Conservation (phyloP, 2,113 vertebrate genomes). For the Melanotaenia duboulayi region DNA sequence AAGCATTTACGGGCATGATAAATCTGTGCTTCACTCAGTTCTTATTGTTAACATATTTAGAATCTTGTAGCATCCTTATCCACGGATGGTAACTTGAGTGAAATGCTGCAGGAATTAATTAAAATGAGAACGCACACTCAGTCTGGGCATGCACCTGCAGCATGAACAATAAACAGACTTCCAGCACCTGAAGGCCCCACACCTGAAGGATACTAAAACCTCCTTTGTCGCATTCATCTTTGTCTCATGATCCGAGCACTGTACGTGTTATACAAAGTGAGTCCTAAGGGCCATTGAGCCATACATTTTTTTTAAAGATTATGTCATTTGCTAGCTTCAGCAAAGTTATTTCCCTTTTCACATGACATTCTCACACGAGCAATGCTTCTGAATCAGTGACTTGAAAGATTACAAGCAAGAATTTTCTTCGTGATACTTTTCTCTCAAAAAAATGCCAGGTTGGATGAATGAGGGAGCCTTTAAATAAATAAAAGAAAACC, state of each 20-base stretch:
- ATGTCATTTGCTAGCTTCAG: neutral
- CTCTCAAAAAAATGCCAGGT: neutral
- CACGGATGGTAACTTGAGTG: conserved; percentile 57
- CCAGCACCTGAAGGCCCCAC: neutral
- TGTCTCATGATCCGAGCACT: neutral
- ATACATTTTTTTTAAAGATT: neutral
- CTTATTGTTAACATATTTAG: conserved; percentile 13
- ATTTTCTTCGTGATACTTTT: neutral
- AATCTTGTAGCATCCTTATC: conserved; percentile 36
- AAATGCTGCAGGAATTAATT: conserved; percentile 50
- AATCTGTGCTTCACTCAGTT: conserved; percentile 20
- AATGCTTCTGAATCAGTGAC: neutral
- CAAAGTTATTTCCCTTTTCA: neutral
- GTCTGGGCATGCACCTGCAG: conserved; percentile 33
- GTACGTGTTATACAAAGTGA: neutral
- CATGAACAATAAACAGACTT: conserved; percentile 24
- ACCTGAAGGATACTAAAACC: conserved; percentile 33
- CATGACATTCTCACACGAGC: neutral
- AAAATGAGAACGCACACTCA: conserved; percentile 44
- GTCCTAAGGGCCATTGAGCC: conserved; percentile 1
- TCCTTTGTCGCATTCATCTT: neutral
- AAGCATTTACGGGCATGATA: neutral
- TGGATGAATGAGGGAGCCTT: neutral
- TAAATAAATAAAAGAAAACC: neutral
- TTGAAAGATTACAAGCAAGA: conserved; percentile 3